phyloP scores from a whole-genome alignment of 2,888 invertebrate genomes.

The Amiota mariae region DNA sequence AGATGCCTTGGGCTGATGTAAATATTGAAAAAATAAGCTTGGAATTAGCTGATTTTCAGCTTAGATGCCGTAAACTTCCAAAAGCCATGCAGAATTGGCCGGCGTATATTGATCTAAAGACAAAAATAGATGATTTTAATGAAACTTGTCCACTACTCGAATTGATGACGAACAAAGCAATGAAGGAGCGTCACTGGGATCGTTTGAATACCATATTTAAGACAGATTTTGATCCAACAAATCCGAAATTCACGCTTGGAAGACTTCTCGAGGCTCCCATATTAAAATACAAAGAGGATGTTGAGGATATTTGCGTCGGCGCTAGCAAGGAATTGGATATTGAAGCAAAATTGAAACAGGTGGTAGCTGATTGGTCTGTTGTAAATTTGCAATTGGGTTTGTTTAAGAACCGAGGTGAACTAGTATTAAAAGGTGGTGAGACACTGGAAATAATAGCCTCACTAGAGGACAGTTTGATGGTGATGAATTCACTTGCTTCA shows the following conservation, averaged over 20 bases:
- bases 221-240: constrained; percentile 85
- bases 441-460: constrained; percentile 84
- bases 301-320: constrained; percentile 92
- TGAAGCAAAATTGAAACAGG: constrained; percentile 88
- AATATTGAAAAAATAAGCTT: constrained; percentile 86
- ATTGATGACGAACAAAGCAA: constrained; percentile 89
- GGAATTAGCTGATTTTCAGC: constrained; percentile 88
- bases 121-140: constrained; percentile 92
- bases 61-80: constrained; percentile 87
- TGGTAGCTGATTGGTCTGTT: constrained; percentile 85
- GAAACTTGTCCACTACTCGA: constrained; percentile 89
- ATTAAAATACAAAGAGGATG: constrained; percentile 87
- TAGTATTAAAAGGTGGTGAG: constrained; percentile 84
- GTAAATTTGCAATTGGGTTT: constrained; percentile 81
- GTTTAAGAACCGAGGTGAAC: constrained; percentile 88
- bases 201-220: constrained; percentile 76
- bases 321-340: constrained; percentile 93
- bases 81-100: constrained; percentile 91
- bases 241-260: constrained; percentile 84
- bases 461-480: constrained; percentile 90
- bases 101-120: constrained; percentile 87
- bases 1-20: constrained; percentile 87
- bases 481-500: constrained; percentile 87
- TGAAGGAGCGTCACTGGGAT: constrained; percentile 88
- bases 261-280: constrained; percentile 90